Evolutionary conservation across 2,113 vertebrate genomes (phyloP), one percentile per base, ranked within the genome.

Genomic region (Vombatus ursinus): DNA sequence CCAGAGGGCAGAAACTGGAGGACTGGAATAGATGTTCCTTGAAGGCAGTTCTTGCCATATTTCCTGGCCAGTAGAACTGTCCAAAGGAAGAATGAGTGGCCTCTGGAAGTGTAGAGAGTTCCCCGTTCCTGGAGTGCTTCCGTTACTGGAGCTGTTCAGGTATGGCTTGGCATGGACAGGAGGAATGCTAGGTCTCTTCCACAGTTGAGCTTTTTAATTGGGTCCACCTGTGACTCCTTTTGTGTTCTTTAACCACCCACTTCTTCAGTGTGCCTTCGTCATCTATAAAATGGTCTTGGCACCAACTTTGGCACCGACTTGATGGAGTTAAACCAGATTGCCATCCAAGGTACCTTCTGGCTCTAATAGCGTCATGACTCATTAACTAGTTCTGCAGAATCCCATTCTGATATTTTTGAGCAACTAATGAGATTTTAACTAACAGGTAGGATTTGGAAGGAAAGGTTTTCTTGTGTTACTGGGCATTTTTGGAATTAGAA

Each of bases 371-470:
- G 4, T 77, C 37, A 19, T 84, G n/a, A 44, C 16, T 84, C 9
- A 5, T n/a, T 44, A 44, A 1, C 19, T 44, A 44, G 68, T 84
- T 84, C 68, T 7, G 44, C n/a, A 84, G 22, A 84, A 44, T 44
- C n/a, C 9, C 37, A 8, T 6, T 84, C n/a, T 84, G 19, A 84
- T 84, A n/a, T 44, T 44, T n/a, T 77, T 84, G 68, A 2, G 68
- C 68, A 84, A 23, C 14, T 44, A 8, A 44, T 92, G 51, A 26
- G 26, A 68, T 97, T 94, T 28, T 95, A 95, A 93, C 51, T 57
- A 92, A 91, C 94, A 50, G 92, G 52, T 68, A 95, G 90, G 68
- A 94, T 95, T 91, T 57, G 49, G 91, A 92, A 91, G 28, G 52
- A 94, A 97, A 53, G 90, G 93, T 89, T 25, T 53, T 77, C 44